Evolutionary conservation across 2,888 invertebrate species (phyloP), one percentile per base, ranked within the genome.

Genomic region (Villa cingulata): DNA sequence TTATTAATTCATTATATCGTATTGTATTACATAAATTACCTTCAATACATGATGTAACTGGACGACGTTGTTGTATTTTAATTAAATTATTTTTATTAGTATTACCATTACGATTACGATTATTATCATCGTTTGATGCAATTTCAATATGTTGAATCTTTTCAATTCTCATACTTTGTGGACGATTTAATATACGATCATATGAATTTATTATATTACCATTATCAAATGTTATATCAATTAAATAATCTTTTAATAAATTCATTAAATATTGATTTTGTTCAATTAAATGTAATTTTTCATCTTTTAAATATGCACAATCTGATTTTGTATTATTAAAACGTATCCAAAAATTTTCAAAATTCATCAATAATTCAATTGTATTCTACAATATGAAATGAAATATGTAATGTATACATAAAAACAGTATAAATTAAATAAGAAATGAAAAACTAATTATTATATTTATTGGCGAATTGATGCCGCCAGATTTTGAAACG

Each of bases 261-360:
- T 71, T 65, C 58, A 77, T 79, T n/a, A 83, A 58, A 44, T 74
- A 70, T 9, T 73, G 68, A 60, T 87, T 86, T 60, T 83, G 81
- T 44, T 72, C 69, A 7, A 72, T 62, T 37, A 78, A 57, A 2
- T 51, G 45, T 0, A 52, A 48, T 45, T 67, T 66, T 39, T 66
- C 63, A 43, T 65, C 72, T 51, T 58, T 68, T 48, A 76, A 61
- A 10, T 71, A 72, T 27, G 73, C 68, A 41, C 71, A 72, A 57
- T 76, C 78, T 40, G 77, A 62, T 18, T 72, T 57, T 2, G 73
- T 73, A 51, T 74, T 71, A 60, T 78, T 80, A 48, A 72, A 76
- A 14, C 76, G 72, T 49, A 73, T 68, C 75, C 86, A 78, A 60
- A 87, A 85, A 55, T 79, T 80, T 53, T 81, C 80, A 71, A 86